Conservation (phyloP, 2,888 invertebrate genomes). For the Disparrhopalites patrizii region DNA sequence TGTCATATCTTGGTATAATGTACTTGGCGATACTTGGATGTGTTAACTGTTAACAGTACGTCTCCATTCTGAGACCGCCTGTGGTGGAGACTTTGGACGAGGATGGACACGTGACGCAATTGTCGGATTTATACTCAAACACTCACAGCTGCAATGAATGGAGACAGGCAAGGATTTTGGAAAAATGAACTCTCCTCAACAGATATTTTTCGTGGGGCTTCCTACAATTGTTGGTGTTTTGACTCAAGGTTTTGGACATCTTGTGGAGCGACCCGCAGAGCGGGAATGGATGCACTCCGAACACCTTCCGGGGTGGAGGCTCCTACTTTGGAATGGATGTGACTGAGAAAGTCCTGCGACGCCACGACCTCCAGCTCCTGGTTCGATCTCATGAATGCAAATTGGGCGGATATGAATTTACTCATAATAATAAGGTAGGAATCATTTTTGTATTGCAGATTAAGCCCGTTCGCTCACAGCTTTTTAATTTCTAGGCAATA, state of each 20-base stretch:
- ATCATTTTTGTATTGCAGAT: background rate
- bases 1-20: no score
- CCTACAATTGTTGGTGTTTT: background rate
- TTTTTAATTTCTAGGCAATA: no score
- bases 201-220: background rate
- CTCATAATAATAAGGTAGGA: conserved; percentile 72
- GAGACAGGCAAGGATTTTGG: conserved; percentile 70
- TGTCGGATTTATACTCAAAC: conserved; percentile 44
- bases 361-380: conserved; percentile 70
- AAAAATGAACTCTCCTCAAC: background rate
- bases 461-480: no score
- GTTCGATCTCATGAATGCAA: conserved; percentile 77
- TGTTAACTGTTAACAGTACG: no score
- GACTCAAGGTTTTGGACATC: conserved; percentile 75
- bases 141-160: conserved; percentile 78
- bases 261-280: conserved; percentile 90
- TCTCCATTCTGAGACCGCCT: conserved; percentile 79
- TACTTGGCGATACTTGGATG: conserved; percentile 45
- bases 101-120: conserved; percentile 44
- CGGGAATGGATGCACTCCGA: conserved; percentile 72
- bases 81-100: conserved; percentile 64
- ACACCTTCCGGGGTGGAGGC: conserved; percentile 81
- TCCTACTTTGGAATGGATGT: conserved; percentile 91
- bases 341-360: conserved; percentile 69
- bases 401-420: conserved; percentile 82